Base-by-base conservation (phyloP, 92 coral and sea anemone species). In the Actinostola sp. region DNA sequence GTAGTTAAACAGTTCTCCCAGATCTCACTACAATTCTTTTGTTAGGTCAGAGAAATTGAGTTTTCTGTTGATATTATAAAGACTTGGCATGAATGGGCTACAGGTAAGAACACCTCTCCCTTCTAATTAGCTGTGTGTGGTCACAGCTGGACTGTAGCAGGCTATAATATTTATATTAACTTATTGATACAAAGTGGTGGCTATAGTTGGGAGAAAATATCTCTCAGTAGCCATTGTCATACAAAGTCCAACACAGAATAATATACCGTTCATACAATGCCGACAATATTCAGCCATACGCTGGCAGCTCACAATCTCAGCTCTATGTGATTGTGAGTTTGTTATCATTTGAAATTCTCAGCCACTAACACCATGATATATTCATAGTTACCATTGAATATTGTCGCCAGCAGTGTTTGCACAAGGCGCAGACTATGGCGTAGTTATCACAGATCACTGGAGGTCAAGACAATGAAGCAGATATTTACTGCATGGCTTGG, bases 1-100 rank as follows among this genome's bases (percentile, higher is more conserved):
- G 20, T 30, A 5, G 27, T 5, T 8, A 50, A 50, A 50, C 5
- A 14, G 0, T 58, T 29, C 64, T n/a, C n/a, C 36, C 32, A 25
- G 64, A 3, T 58, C 27, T 9, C 16, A 1, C 17, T 27, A 11
- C 25, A 31, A 15, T 62, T 56, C 55, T 43, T 46, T 51, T 15
- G 3, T 46, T 28, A 82, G 92, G 63, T 43, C 48, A 71, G 73
- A 49, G 92, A 62, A 49, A 67, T 83, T 16, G 82, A 67, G 50
- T 49, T 60, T n/a, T 60, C 69, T 64, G 30, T 77, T 20, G 88
- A 64, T 29, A 75, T 84, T 28, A 66, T 93, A 12, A 78, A 68
- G 54, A 66, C 76, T 0, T 93, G 98, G 98, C 91, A 85, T 43
- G 54, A 53, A 8, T 93, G 98, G 96, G 98, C 98, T 16, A 57